phyloP scores from a whole-genome alignment of 2,888 invertebrate genomes.

The Empis stercorea region DNA sequence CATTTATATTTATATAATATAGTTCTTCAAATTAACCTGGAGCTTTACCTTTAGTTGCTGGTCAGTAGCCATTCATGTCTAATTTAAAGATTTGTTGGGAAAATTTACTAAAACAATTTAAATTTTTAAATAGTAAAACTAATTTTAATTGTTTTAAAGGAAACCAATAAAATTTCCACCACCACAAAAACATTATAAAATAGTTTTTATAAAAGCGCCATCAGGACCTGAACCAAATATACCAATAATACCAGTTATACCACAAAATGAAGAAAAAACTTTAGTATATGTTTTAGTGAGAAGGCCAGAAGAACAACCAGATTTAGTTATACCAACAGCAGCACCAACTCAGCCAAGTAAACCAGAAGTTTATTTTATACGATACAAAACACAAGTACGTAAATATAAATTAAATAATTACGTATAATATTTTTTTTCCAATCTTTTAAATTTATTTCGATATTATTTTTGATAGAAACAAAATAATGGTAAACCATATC shows the following conservation, averaged over 20 bases:
- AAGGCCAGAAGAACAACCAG: conserved; percentile 59
- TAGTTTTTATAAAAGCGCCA: conserved; percentile 63
- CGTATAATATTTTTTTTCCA: background rate
- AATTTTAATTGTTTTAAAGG: conserved; percentile 26
- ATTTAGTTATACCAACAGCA: conserved; percentile 52
- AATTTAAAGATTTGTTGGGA: no score
- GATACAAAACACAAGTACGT: conserved; percentile 53
- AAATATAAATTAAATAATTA: background rate
- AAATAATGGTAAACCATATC: conserved; percentile 31
- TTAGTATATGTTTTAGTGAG: conserved; percentile 61
- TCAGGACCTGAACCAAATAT: conserved; percentile 49
- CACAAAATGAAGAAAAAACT: conserved; percentile 62
- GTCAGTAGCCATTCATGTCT: no score
- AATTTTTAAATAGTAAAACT: no score
- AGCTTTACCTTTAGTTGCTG: no score
- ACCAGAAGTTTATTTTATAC: conserved; percentile 63
- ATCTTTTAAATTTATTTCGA: background rate
- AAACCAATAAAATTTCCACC: conserved; percentile 42
- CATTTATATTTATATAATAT: no score
- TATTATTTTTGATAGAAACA: conserved; percentile 28
- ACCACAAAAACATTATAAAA: conserved; percentile 66
- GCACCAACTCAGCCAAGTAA: conserved; percentile 62
- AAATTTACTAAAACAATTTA: no score
- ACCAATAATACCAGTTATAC: conserved; percentile 47
- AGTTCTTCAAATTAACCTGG: no score